Conservation (phyloP, 2,797 vertebrate genomes). For the Naso thynnoides region DNA sequence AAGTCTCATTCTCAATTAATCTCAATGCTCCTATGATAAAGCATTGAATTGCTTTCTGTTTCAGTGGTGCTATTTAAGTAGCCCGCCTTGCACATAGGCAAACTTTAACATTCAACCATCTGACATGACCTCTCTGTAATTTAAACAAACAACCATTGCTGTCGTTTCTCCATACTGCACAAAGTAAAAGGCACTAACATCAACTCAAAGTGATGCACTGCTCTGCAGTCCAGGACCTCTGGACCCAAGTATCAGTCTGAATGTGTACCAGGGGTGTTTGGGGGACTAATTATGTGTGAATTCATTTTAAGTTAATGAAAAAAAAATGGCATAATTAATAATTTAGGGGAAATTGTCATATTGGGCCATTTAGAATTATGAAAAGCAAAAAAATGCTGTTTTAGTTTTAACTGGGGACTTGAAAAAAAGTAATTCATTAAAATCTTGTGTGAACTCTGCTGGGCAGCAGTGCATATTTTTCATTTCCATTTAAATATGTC, state of each 20-base stretch:
- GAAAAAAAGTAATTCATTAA: neutral
- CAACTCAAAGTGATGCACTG: neutral
- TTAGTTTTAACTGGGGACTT: neutral
- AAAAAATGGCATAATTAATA: neutral
- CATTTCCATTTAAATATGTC: neutral
- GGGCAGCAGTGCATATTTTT: neutral
- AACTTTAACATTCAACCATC: too few species aligned
- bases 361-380: neutral
- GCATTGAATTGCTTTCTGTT: too few species aligned
- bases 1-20: too few species aligned
- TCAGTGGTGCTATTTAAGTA: too few species aligned
- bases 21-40: too few species aligned
- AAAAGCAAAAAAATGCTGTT: neutral
- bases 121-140: too few species aligned
- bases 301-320: neutral
- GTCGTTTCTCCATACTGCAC: neutral
- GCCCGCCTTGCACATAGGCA: too few species aligned
- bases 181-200: neutral
- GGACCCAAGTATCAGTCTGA: neutral
- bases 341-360: neutral
- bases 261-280: neutral
- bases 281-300: neutral
- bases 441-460: conserved; percentile 2
- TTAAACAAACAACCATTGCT: neutral
- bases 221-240: neutral